Evolutionary conservation across 2,113 vertebrate genomes (phyloP), one percentile per base, ranked within the genome.

Genomic region (Hipposideros armiger): DNA sequence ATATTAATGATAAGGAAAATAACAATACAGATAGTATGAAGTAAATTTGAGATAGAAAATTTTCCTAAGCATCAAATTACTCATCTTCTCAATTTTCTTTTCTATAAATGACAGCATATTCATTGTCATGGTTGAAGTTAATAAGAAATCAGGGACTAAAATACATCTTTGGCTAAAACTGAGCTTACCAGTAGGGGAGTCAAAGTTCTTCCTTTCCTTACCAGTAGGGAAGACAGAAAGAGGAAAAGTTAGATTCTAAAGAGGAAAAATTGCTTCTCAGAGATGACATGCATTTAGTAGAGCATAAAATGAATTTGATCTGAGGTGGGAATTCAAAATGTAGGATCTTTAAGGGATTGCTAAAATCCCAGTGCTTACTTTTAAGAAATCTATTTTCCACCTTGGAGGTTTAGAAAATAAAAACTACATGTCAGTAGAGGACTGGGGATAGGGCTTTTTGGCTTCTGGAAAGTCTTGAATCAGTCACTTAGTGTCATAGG

Each of bases 341-440:
- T n/a, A 67, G 70, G 15, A 56, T 52, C 58, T 96, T 94, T 87
- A 93, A 89, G 52, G 64, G 80, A 88, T 87, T 88, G 28, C 42
- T 91, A 60, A 52, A 95, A 94, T 82, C 85, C 72, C 60, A 97
- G 70, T 20, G 32, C 4, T 22, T 94, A 74, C 36, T 72, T 90
- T 94, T 74, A 72, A 78, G n/a, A 95, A 94, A 95, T 96, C 47
- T 85, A 19, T 91, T 96, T 96, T 94, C 86, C 20, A 92, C 50
- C 30, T 81, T 90, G 4, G 80, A 94, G 78, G 95, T 83, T 95
- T 92, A 87, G 92, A 91, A 94, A 95, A 95, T 84, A 89, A 95
- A 89, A 90, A 70, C 16, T 95, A 30, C 36, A 64, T 80, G 28
- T 87, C 64, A 85, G 17, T 69, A 83, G n/a, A 89, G 64, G 26